Conservation (phyloP, 2,888 invertebrate species). For the Drosophila seclusa region DNA sequence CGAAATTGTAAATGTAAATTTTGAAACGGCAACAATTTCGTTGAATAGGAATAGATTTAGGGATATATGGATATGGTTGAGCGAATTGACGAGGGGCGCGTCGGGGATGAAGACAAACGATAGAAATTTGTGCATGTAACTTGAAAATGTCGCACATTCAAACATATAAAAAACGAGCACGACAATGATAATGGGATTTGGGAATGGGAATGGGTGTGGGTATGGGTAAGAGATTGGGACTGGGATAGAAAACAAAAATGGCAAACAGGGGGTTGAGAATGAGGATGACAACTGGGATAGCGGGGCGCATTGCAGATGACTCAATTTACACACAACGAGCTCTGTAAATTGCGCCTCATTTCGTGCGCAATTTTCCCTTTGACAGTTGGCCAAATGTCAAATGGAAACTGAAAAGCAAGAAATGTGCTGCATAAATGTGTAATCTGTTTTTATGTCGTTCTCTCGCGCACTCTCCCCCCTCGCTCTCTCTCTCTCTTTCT, state of each 20-base stretch:
- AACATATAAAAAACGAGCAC: conserved; percentile 38
- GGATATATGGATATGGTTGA: conserved; percentile 49
- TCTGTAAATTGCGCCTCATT: conserved; percentile 79
- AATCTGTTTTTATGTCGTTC: conserved; percentile 43
- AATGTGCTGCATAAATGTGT: conserved; percentile 42
- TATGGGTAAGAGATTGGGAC: conserved; percentile 11
- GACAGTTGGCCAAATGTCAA: conserved; percentile 78
- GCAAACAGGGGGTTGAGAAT: conserved; percentile 18
- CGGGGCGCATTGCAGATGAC: conserved; percentile 75
- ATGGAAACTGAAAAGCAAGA: conserved; percentile 39
- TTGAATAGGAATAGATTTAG: conserved; percentile 28
- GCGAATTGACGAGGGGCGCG: conserved; percentile 45
- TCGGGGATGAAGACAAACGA: conserved; percentile 60
- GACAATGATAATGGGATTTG: conserved; percentile 51
- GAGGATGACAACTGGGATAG: conserved; percentile 23
- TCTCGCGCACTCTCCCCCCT: neutral
- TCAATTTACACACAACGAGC: conserved; percentile 81
- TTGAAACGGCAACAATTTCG: conserved; percentile 27
- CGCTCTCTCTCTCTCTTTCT: conserved; percentile 3
- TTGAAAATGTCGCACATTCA: conserved; percentile 65
- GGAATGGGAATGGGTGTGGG: conserved; percentile 16
- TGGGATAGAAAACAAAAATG: conserved; percentile 14
- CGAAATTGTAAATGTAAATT: conserved; percentile 72
- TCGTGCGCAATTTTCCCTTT: conserved; percentile 74
- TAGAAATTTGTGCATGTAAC: conserved; percentile 68